Conservation (phyloP, 2,888 invertebrate species). For the Anthophora plumipes region DNA sequence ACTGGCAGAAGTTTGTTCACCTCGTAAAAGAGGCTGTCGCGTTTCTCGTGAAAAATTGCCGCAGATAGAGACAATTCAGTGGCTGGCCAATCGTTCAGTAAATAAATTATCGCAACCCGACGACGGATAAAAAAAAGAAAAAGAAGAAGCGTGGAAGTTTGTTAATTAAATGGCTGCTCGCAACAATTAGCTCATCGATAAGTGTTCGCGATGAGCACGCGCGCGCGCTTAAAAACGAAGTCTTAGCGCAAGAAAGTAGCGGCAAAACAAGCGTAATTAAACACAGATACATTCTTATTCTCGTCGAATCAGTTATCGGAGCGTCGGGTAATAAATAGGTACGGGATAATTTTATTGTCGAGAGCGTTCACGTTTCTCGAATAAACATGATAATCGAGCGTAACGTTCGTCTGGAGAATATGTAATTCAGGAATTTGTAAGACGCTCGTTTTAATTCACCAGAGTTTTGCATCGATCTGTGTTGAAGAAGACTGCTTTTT, state of each 20-base stretch:
- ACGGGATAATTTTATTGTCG: slow-evolving; percentile 2
- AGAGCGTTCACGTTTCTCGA: neutral
- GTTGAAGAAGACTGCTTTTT: no score
- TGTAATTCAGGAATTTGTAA: no score
- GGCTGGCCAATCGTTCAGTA: neutral
- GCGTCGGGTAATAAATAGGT: slow-evolving; percentile 18
- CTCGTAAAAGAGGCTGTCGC: neutral
- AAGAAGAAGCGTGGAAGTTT: neutral
- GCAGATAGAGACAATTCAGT: slow-evolving; percentile 23
- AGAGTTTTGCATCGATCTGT: no score
- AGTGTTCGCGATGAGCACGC: neutral
- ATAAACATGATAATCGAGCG: slow-evolving; percentile 19
- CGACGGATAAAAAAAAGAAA: neutral
- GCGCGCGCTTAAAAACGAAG: neutral
- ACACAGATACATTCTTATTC: slow-evolving; percentile 16
- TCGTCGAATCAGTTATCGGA: slow-evolving; percentile 16
- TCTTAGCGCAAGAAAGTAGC: slow-evolving; percentile 5
- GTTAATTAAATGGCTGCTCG: slow-evolving; percentile 35
- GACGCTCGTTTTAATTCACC: no score
- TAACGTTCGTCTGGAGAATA: no score
- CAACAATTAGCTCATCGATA: slow-evolving; percentile 35
- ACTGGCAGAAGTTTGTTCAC: slow-evolving; percentile 29
- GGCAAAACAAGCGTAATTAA: slow-evolving; percentile 34
- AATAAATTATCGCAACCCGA: slow-evolving; percentile 28
- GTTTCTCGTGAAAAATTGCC: slow-evolving; percentile 37